Evolutionary conservation across 2,113 vertebrate species (phyloP).

Genomic region (Apodemus sylvaticus): DNA sequence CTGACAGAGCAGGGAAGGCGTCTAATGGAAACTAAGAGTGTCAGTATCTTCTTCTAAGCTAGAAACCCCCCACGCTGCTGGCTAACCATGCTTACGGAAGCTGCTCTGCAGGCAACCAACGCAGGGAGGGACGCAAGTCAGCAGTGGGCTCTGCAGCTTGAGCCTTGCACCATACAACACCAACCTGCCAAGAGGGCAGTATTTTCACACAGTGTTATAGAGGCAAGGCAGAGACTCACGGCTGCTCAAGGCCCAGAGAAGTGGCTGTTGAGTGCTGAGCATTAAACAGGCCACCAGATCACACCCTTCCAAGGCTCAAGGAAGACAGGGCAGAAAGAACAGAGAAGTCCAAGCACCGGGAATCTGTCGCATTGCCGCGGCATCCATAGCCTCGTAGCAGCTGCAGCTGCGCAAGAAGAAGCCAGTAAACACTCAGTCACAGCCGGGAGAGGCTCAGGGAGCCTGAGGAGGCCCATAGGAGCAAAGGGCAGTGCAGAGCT

Average conservation of each 20-base stretch:
- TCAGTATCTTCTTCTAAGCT: not conserved
- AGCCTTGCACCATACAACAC: not conserved
- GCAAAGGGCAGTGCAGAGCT: not conserved
- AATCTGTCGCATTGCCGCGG: not conserved
- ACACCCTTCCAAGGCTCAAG: not conserved
- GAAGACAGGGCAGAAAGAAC: not conserved
- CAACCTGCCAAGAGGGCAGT: not conserved
- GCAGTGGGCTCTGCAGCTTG: not conserved
- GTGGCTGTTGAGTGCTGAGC: not conserved
- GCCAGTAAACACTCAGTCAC: not conserved
- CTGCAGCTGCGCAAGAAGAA: not conserved
- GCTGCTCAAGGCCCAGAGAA: not conserved
- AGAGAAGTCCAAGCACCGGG: not conserved
- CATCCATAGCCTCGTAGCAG: not conserved
- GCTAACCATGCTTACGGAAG: not conserved
- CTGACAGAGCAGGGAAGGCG: not conserved
- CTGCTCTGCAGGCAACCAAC: not conserved
- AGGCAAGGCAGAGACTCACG: not conserved
- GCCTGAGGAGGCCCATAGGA: no score
- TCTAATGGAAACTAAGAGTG: not conserved
- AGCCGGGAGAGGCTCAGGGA: not conserved
- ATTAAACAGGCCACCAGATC: not conserved
- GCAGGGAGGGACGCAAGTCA: not conserved
- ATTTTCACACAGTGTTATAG: not conserved
- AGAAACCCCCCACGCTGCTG: not conserved